Base-by-base conservation (phyloP, 2,888 invertebrate genomes). In the Rhagophthalmus giganteus region DNA sequence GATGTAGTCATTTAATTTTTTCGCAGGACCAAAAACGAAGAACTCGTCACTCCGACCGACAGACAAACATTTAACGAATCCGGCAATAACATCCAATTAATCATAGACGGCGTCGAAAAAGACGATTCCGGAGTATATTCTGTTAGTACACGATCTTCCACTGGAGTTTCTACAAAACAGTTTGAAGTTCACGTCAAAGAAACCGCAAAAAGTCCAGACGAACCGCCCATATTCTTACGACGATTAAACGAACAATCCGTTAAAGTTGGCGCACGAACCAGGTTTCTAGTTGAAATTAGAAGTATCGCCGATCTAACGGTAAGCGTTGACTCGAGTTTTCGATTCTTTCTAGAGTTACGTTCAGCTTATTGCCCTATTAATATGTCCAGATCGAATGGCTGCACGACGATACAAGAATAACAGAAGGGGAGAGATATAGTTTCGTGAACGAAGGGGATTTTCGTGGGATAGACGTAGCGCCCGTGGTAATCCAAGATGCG, bases 181-280 rank as follows among this genome's bases (percentile, higher is more conserved):
- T 66, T 81, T 56, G 79, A 81, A 64, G 74, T 82, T 41, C 73
- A 79, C 48, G 79, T 85, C 33, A 82, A 81, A 54, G 82, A 81
- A 68, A 54, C 34, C 26, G 40, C 54, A 9, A 58, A 48, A 12
- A 57, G 63, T 11, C 57, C 49, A 32, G 87, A 87, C 54, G 85
- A 86, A 73, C 87, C 88, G 6, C 94, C 95, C 13, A 80, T 85
- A 59, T 94, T 95, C 76, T 78, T 92, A 54, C 82, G 94, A 54
- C 81, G 91, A 55, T 83, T 94, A 40, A 87, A 86, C 68, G 92
- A 94, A 75, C 83, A 93, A 41, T 86, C 89, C 8, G 92, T 91
- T 52, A 92, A 94, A 78, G 92, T 94, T 67, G 94, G 94, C 67
- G 90, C 91, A 30, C 80, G 92, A 66, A 88, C 90, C 1, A 79